Conservation (phyloP, 1,140 invertebrate species). For the Brachionus manjavacas region DNA sequence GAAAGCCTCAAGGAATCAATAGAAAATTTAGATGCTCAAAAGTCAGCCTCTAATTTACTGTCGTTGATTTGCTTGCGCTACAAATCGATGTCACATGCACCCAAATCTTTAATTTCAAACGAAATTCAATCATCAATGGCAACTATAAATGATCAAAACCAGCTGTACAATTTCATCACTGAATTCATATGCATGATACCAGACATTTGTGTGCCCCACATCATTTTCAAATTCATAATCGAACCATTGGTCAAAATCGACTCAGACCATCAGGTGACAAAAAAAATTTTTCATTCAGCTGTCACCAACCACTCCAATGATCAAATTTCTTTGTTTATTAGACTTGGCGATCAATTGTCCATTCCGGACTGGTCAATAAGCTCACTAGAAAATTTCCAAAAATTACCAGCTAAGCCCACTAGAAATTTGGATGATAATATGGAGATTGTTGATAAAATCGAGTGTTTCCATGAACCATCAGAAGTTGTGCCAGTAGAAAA, state of each 20-base stretch:
- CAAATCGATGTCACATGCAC: background rate
- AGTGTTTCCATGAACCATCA: background rate
- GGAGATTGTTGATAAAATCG: background rate
- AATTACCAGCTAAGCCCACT: background rate
- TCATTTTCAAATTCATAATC: background rate
- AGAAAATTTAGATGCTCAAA: background rate
- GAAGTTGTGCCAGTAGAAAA: background rate
- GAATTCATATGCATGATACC: background rate
- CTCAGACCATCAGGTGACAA: background rate
- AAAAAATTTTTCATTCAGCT: background rate
- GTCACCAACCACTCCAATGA: background rate
- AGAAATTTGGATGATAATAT: no score
- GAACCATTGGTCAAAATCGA: background rate
- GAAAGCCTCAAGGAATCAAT: background rate
- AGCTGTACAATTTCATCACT: background rate
- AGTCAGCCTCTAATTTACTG: background rate
- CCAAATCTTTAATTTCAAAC: background rate
- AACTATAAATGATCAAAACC: background rate
- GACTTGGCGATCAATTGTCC: background rate
- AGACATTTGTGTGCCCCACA: background rate
- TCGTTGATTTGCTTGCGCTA: background rate
- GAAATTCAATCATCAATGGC: conserved; percentile 15
- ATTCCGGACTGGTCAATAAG: background rate
- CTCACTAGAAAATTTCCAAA: background rate
- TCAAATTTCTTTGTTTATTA: background rate